Base-by-base conservation (phyloP, 2,113 vertebrate species). In the Alexandromys fortis region DNA sequence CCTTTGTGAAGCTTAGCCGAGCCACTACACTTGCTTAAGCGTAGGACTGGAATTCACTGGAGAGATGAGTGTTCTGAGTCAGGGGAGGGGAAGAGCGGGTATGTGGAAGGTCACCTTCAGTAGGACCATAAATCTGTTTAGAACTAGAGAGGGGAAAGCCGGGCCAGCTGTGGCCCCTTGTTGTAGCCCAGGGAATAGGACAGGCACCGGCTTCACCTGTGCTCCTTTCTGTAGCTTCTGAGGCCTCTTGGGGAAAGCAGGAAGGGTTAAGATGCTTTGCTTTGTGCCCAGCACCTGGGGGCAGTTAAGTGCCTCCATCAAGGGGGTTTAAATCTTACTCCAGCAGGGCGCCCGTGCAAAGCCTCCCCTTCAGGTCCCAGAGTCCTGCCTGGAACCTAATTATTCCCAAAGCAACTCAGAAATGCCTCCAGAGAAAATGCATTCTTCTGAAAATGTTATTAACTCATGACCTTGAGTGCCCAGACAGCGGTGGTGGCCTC, bases 361-460 rank as follows among this genome's bases (percentile, higher is more conserved):
- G 45, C 9, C 61, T 94, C 55, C 45, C 21, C 35, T 70, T 83
- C 26, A 85, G 94, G 24, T 76, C 87, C 79, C 28, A 3, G 42
- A 76, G 49, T 94, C 30, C 0, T 52, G 30, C 83, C 79, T 81
- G 68, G 58, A 47, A 90, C 96, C 72, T 95, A 81, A 90, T 95
- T 93, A 83, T 90, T 81, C 70, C 95, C 79, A 94, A 87, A 88
- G 88, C 75, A 93, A 91, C 30, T 52, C 58, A 58, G 85, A 90
- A 96, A 83, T 76, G 77, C 88, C 90, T 97, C 89, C 89, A 90
- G 85, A 96, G 79, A 93, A 96, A 95, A 90, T 75, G 22, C 58
- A 33, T 78, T 91, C 79, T 38, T 42, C 82, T 89, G 92, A 95
- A 86, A 88, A 73, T 89, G 90, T 92, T 90, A 94, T 97, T 91